Conservation (phyloP, 2,113 vertebrate genomes). For the Festucalex cinctus region DNA sequence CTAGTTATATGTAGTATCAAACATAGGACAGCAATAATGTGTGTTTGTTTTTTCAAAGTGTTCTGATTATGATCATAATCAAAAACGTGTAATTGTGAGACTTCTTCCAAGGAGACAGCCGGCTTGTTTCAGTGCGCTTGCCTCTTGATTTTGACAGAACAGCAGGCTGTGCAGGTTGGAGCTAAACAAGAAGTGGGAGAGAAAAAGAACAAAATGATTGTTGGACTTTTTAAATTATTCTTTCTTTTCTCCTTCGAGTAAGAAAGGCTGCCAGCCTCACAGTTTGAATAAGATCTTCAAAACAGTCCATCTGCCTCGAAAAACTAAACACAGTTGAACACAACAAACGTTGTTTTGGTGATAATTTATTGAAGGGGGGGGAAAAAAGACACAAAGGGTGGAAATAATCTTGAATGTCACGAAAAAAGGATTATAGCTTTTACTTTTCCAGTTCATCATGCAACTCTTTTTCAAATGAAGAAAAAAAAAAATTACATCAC, state of each 20-base stretch:
- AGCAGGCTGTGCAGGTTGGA: slow-evolving; percentile 17
- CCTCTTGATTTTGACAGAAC: not conserved
- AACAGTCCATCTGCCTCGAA: slow-evolving; percentile 33
- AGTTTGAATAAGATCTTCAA: slow-evolving; percentile 15
- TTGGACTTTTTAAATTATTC: slow-evolving; percentile 16
- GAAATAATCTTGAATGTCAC: not conserved
- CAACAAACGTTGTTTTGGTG: slow-evolving; percentile 13
- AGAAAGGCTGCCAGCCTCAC: not conserved
- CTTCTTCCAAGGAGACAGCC: not conserved
- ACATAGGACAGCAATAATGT: too few species aligned
- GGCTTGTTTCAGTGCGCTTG: not conserved
- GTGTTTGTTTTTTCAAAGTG: too few species aligned
- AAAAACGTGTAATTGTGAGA: not conserved
- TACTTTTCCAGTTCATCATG: not conserved
- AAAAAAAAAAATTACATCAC: too few species aligned
- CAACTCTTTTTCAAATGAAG: too few species aligned
- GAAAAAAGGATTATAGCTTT: too few species aligned
- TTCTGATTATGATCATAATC: too few species aligned
- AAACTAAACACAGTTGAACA: slow-evolving; percentile 1
- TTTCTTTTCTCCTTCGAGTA: slow-evolving; percentile 17
- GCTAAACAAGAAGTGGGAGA: slow-evolving; percentile 6
- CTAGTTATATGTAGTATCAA: too few species aligned
- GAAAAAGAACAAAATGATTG: slow-evolving; percentile 2
- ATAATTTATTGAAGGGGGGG: not conserved
- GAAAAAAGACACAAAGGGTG: not conserved